A percentile compares a stretch with the other conserved stretches of the same genome.
phyloP scores from a whole-genome alignment of 2,888 invertebrate species.

The Byasa hedistus region DNA sequence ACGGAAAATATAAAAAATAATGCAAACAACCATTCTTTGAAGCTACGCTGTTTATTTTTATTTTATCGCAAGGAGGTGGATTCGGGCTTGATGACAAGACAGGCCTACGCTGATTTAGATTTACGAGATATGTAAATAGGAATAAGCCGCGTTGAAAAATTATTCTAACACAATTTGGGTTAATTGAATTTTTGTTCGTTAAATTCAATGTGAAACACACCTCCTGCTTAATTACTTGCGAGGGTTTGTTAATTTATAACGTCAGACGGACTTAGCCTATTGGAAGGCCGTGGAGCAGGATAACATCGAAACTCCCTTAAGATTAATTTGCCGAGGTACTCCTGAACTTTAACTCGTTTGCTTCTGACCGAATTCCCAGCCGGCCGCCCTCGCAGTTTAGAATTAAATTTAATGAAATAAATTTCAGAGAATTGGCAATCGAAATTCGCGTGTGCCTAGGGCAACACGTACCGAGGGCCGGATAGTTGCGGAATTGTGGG shows the following conservation, averaged over 20 bases:
- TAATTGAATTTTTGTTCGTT: conserved; percentile 75
- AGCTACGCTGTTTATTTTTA: conserved; percentile 29
- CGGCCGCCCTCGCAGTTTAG: conserved; percentile 67
- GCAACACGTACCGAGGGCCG: conserved; percentile 37
- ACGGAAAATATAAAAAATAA: conserved; percentile 23
- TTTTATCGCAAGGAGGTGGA: conserved; percentile 37
- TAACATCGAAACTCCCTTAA: conserved; percentile 78
- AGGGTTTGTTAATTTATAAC: conserved; percentile 77
- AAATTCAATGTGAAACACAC: conserved; percentile 70
- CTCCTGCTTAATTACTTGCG: conserved; percentile 71
- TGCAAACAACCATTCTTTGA: conserved; percentile 23
- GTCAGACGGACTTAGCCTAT: conserved; percentile 66
- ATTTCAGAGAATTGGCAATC: conserved; percentile 64
- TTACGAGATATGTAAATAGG: conserved; percentile 61
- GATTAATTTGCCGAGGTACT: conserved; percentile 76
- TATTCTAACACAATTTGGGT: conserved; percentile 64
- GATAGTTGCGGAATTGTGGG: conserved; percentile 43
- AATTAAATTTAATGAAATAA: conserved; percentile 78
- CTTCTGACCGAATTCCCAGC: conserved; percentile 72
- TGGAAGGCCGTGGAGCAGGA: conserved; percentile 63
- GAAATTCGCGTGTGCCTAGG: conserved; percentile 53
- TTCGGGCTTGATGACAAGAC: conserved; percentile 41
- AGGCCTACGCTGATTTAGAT: conserved; percentile 52
- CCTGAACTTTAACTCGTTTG: conserved; percentile 77
- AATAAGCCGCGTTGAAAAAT: conserved; percentile 56